Conservation (phyloP, 2,113 vertebrate genomes). For the Nesogale talazaci region DNA sequence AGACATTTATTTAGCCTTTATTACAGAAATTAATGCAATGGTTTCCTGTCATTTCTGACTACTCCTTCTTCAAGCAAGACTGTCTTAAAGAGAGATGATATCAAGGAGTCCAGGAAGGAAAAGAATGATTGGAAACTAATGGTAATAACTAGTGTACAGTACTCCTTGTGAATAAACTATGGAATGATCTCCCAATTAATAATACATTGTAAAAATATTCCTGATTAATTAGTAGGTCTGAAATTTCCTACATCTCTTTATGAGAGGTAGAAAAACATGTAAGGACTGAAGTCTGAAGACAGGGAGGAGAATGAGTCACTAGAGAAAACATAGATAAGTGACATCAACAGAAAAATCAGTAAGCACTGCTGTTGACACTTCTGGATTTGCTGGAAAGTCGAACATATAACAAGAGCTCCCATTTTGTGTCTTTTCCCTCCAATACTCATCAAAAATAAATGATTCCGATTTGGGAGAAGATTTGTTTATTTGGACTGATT, state of each 20-base stretch:
- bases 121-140: no score
- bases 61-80: conserved; percentile 47
- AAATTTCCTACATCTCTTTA: conserved; percentile 10
- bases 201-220: conserved; percentile 34
- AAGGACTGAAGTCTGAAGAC: conserved; percentile 1
- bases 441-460: background rate
- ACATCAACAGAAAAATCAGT: background rate
- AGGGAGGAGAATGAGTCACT: background rate
- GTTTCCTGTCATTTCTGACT: conserved; percentile 67
- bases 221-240: conserved; percentile 27
- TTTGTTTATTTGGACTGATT: background rate
- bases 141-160: no score
- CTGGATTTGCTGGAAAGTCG: background rate
- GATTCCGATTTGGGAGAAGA: background rate
- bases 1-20: conserved; percentile 70
- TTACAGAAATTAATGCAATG: conserved; percentile 66
- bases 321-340: background rate
- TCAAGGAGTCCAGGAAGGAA: no score
- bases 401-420: background rate
- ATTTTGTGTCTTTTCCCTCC: background rate
- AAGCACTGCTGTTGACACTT: background rate
- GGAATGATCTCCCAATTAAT: no score
- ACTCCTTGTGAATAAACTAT: no score
- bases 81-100: background rate
- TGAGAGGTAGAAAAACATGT: conserved; percentile 19